These are phyloP conservation scores for Brachionus sp. DNA, from an alignment of 1,140 invertebrate genomes.

Conservation along the genomic window DNA sequence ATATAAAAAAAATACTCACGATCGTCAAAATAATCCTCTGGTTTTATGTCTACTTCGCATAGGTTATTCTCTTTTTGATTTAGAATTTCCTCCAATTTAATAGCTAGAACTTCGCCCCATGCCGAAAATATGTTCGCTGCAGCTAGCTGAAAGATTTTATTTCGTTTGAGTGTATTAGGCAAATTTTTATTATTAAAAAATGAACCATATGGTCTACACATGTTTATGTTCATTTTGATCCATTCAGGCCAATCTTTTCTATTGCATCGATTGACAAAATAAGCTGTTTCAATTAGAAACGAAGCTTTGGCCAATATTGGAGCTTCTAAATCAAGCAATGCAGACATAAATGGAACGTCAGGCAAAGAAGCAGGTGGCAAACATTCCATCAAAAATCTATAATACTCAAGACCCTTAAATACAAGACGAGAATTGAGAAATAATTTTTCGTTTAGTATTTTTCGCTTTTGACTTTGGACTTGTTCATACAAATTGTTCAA, in stretches of 20 bases:
- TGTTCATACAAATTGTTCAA: constrained; percentile 66
- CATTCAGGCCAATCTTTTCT: constrained; percentile 93
- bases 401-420: constrained; percentile 54
- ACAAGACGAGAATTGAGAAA: constrained; percentile 20
- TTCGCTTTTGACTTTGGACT: constrained; percentile 68
- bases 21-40: constrained; percentile 94
- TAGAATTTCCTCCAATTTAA: neutral
- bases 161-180: constrained; percentile 21
- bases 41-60: constrained; percentile 42
- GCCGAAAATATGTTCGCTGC: constrained; percentile 30
- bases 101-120: constrained; percentile 37
- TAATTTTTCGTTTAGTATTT: neutral
- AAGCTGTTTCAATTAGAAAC: constrained; percentile 85
- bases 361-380: constrained; percentile 90
- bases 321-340: constrained; percentile 87
- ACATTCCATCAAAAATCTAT: constrained; percentile 74
- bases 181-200: constrained; percentile 45
- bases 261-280: constrained; percentile 94
- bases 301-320: constrained; percentile 84
- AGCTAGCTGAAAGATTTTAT: constrained; percentile 29
- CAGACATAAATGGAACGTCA: constrained; percentile 90
- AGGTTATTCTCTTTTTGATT: neutral
- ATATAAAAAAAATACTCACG: constrained; percentile 62
- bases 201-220: constrained; percentile 63
- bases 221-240: constrained; percentile 81